Percentiles rank a stretch among this genome's conserved stretches.
These are phyloP conservation scores for Merluccius polli DNA, from an alignment of 2,797 vertebrate genomes.

Conservation along the genomic window DNA sequence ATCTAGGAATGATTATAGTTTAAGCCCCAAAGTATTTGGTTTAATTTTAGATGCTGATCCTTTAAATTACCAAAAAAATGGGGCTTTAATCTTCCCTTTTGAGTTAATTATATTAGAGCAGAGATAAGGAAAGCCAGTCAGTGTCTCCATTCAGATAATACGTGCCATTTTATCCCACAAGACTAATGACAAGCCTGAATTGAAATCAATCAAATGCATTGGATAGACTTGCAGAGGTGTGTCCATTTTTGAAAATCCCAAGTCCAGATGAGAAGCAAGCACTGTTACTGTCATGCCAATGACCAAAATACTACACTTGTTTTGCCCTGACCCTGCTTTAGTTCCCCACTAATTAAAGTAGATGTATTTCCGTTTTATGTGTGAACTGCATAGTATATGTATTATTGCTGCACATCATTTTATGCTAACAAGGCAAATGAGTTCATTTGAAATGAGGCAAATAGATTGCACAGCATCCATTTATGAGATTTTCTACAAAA, in stretches of 20 bases:
- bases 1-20: neutral
- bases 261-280: neutral
- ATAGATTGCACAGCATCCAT: neutral
- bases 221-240: neutral
- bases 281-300: neutral
- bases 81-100: too few species aligned
- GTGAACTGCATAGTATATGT: neutral
- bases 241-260: neutral
- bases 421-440: neutral
- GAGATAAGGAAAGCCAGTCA: too few species aligned
- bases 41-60: too few species aligned
- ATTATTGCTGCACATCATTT: neutral
- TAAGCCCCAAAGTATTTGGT: neutral
- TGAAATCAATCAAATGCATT: neutral
- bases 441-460: too few species aligned
- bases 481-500: constrained; percentile 2
- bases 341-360: constrained; percentile 1
- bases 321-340: neutral
- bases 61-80: too few species aligned
- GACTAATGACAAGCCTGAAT: neutral
- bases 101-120: too few species aligned
- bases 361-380: neutral
- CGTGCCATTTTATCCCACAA: too few species aligned
- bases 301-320: neutral
- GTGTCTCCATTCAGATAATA: too few species aligned